Base-by-base conservation (phyloP, 1,140 invertebrate species). In the Zaprionus nigranus region DNA sequence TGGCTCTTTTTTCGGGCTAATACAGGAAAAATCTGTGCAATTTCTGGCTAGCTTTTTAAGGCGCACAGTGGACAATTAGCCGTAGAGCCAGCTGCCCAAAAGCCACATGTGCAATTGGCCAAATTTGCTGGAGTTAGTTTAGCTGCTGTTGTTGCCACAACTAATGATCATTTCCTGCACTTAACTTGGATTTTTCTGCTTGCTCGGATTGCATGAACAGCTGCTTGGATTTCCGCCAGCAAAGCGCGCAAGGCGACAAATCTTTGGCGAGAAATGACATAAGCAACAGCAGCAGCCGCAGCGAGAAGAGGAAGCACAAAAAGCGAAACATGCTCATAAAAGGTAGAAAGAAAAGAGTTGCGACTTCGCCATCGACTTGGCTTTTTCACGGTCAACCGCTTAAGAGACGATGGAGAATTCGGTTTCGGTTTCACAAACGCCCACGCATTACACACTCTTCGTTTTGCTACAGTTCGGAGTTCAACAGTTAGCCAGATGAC, bases 341-440 rank as follows among this genome's bases (percentile, higher is more conserved):
- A 78, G 83, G 83, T 61, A 76, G 74, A 66, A 28, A 58, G 58
- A 34, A 30, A 26, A 57, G n/a, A 38, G 22, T 43, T 63, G 13
- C 51, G 54, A 72, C 64, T 65, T 59, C 59, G 46, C 26, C 76
- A 53, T 64, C 67, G 61, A 53, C 34, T 61, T 73, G 74, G 78
- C 49, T 72, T 71, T 88, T 87, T 87, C 83, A 87, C 84, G 83
- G 83, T 88, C 83, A 87, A 87, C 78, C 36, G 78, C 67, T 81
- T 46, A n/a, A 40, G 40, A 46, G 40, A 46, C n/a, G 40, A 67
- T 59, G 66, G 40, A 59, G 64, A 82, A 73, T 57, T 66, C 62
- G 24, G 38, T 66, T 72, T 59, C 20, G 30, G 61, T 22, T 15
- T 54, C 62, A 38, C 7, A 17, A n/a, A 61, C 49, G 58, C 67